These are phyloP conservation scores for Leuctra nigra DNA, from an alignment of 2,888 invertebrate genomes.

Conservation along the genomic window DNA sequence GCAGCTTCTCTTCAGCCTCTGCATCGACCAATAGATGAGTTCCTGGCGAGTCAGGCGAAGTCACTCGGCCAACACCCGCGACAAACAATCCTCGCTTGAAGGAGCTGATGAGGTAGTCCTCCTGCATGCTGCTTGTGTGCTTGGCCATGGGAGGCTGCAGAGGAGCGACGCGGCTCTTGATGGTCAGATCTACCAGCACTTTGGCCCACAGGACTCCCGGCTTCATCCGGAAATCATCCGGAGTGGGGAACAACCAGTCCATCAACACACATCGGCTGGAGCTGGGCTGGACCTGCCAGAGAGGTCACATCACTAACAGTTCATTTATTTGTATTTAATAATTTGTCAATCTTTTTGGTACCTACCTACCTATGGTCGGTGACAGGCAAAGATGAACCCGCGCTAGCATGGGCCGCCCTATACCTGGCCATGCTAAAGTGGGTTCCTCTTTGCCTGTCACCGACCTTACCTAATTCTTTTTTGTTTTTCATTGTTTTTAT, in stretches of 20 bases:
- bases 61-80: not conserved
- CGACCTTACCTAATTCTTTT: too few species aligned
- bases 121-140: not conserved
- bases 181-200: not conserved
- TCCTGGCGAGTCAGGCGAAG: not conserved
- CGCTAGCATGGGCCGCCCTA: too few species aligned
- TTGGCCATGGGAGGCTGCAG: not conserved
- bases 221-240: not conserved
- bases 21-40: not conserved
- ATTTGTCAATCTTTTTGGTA: too few species aligned
- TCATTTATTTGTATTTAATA: too few species aligned
- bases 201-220: not conserved
- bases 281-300: not conserved
- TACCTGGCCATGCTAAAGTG: too few species aligned
- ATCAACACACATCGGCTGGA: conserved; percentile 4
- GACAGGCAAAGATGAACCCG: too few species aligned
- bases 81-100: conserved; percentile 13
- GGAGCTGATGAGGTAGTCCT: conserved; percentile 9
- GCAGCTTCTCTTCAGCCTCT: not conserved
- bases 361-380: too few species aligned
- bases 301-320: too few species aligned
- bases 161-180: not conserved
- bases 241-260: conserved; percentile 1
- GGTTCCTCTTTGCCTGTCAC: too few species aligned
- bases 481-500: too few species aligned